Conservation (phyloP, 2,113 vertebrate genomes). For the Meriones unguiculatus region DNA sequence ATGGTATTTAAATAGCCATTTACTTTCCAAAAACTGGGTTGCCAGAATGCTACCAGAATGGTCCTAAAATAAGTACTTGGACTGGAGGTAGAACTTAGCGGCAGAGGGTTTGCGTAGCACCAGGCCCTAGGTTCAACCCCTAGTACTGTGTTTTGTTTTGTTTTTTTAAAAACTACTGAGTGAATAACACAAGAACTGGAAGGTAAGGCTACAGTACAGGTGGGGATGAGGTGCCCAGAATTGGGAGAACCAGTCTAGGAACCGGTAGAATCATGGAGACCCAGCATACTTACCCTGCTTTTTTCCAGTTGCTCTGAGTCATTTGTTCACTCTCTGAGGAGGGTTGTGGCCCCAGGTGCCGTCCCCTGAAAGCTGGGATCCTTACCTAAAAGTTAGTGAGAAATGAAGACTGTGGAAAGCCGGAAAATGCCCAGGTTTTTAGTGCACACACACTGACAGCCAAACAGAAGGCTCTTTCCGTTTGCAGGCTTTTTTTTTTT, state of each 20-base stretch:
- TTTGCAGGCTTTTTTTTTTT: slow-evolving; percentile 88
- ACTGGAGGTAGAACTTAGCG: background rate
- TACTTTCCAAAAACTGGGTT: background rate
- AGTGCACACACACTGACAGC: slow-evolving; percentile 85
- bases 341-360: background rate
- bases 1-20: background rate
- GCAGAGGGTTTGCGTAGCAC: background rate
- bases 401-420: slow-evolving; percentile 79
- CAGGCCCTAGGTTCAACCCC: background rate
- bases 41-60: background rate
- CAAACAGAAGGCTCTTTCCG: slow-evolving; percentile 87
- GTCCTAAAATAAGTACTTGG: background rate
- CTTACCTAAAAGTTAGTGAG: slow-evolving; percentile 81
- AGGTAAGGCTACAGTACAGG: background rate
- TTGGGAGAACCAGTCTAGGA: background rate
- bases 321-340: background rate
- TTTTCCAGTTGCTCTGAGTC: background rate
- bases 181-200: background rate
- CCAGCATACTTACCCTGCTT: too few species aligned
- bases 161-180: background rate
- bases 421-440: slow-evolving; percentile 78
- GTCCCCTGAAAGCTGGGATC: slow-evolving; percentile 51
- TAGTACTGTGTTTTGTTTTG: too few species aligned
- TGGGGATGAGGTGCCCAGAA: background rate
- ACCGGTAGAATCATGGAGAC: background rate